phyloP scores from a whole-genome alignment of 2,888 invertebrate genomes.

The Lepidocyrtinus sp. region DNA sequence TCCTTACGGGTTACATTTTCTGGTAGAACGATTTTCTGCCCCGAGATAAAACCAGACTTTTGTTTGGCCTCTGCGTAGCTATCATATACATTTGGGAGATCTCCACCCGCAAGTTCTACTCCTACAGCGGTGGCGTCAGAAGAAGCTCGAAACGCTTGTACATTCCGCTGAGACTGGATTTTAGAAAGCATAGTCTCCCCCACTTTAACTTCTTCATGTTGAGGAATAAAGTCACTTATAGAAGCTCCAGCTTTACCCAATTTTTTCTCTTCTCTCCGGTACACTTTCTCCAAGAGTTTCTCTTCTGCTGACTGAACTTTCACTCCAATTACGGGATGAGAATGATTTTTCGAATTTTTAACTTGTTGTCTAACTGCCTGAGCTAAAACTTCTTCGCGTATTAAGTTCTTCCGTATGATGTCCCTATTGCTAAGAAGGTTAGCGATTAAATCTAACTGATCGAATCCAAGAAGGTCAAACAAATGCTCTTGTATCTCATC shows the following conservation, averaged over 20 bases:
- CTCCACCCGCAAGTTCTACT: conserved; percentile 71
- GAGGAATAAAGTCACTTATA: conserved; percentile 22
- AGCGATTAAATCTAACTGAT: conserved; percentile 83
- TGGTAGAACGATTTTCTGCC: conserved; percentile 84
- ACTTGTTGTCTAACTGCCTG: conserved; percentile 63
- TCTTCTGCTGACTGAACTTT: conserved; percentile 89
- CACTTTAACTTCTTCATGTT: conserved; percentile 56
- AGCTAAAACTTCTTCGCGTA: conserved; percentile 70
- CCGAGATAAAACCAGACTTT: conserved; percentile 81
- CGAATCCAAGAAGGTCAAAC: conserved; percentile 91
- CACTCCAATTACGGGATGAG: conserved; percentile 74
- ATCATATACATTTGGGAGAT: conserved; percentile 92
- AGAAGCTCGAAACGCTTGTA: conserved; percentile 25
- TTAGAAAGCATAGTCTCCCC: conserved; percentile 49
- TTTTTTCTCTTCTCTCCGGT: conserved; percentile 89
- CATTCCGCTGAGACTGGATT: conserved; percentile 27
- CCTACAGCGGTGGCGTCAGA: conserved; percentile 38
- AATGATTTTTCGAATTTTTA: conserved; percentile 43
- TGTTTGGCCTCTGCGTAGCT: conserved; percentile 80
- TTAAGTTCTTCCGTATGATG: conserved; percentile 72
- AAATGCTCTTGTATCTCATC: conserved; percentile 83
- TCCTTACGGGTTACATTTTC: conserved; percentile 83
- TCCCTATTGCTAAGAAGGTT: conserved; percentile 78
- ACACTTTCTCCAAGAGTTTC: conserved; percentile 82
- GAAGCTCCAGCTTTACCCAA: conserved; percentile 73